These are phyloP conservation scores for Drosophila chauvacae DNA, from an alignment of 1,140 invertebrate genomes.

Conservation along the genomic window DNA sequence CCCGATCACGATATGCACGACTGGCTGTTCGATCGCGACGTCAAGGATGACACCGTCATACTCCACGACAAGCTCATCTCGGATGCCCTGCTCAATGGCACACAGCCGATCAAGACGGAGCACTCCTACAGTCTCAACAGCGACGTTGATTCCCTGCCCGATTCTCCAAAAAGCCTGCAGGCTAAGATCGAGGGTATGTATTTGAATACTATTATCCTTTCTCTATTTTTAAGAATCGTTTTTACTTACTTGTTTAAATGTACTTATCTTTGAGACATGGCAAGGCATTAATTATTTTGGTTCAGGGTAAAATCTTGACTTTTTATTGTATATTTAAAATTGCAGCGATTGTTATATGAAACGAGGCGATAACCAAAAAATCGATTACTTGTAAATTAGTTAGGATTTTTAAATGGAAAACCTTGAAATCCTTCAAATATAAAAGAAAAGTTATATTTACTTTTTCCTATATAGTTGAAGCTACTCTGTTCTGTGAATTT, in stretches of 20 bases:
- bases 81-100: constrained; percentile 91
- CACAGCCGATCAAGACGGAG: constrained; percentile 92
- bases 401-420: too few relatives aligned
- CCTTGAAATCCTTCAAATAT: too few relatives aligned
- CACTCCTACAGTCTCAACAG: constrained; percentile 92
- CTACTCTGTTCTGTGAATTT: too few relatives aligned
- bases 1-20: constrained; percentile 86
- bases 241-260: neutral
- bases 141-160: constrained; percentile 88
- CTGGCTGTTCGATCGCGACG: constrained; percentile 86
- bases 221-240: neutral
- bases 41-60: constrained; percentile 87
- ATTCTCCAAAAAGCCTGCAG: constrained; percentile 87
- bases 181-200: constrained; percentile 88
- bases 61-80: constrained; percentile 95
- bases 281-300: neutral
- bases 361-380: neutral
- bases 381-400: neutral
- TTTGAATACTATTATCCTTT: neutral
- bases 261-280: neutral
- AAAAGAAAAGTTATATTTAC: too few relatives aligned
- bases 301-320: neutral
- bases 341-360: neutral
- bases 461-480: too few relatives aligned
- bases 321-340: neutral